Percentiles rank a stretch among this genome's conserved stretches.
phyloP scores from a whole-genome alignment of 2,888 invertebrate genomes.

The Dryadula phaetusa region DNA sequence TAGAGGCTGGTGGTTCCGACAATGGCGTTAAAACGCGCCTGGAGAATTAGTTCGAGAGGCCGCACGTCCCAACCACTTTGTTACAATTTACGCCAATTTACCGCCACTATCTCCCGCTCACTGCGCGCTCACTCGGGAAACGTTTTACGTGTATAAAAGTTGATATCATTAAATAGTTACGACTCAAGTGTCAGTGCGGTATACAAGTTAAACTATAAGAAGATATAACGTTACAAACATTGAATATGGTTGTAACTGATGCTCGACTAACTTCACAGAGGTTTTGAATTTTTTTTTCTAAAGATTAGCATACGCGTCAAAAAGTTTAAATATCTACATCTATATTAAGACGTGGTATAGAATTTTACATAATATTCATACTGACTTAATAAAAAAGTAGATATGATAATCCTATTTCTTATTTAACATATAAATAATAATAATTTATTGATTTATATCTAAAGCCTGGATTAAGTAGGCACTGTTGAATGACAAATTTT shows the following conservation, averaged over 20 bases:
- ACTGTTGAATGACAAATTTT: no score
- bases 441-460: not conserved
- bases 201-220: not conserved
- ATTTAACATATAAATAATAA: not conserved
- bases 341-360: not conserved
- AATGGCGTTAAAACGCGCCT: slow-evolving; percentile 63
- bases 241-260: not conserved
- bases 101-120: slow-evolving; percentile 52
- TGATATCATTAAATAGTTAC: slow-evolving; percentile 33
- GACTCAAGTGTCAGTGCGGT: not conserved
- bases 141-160: slow-evolving; percentile 40
- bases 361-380: not conserved
- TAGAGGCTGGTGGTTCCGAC: slow-evolving; percentile 51
- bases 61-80: slow-evolving; percentile 62
- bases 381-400: not conserved
- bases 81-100: slow-evolving; percentile 69
- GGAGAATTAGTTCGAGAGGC: slow-evolving; percentile 62
- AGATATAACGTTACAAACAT: not conserved
- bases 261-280: not conserved
- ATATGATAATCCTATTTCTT: not conserved
- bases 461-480: no score
- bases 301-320: not conserved
- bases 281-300: not conserved
- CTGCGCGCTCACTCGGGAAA: slow-evolving; percentile 43
- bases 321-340: not conserved